Evolutionary conservation across 2,113 vertebrate species (phyloP), one percentile per base, ranked within the genome.

Genomic region (Laticauda laticaudata): DNA sequence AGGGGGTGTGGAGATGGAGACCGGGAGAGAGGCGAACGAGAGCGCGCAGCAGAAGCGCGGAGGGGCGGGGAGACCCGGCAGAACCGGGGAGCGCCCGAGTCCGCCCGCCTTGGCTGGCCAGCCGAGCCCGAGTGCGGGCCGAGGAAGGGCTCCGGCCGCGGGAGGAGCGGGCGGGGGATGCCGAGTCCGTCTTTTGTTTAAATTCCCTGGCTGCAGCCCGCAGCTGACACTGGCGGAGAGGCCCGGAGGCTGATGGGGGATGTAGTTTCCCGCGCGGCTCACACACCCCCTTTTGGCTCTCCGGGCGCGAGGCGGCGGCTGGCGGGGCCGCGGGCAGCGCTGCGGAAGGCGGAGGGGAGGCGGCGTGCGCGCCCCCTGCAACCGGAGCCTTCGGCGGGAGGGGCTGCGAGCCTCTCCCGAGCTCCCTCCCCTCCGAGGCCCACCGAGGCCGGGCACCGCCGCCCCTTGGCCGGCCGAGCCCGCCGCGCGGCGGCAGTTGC

Each of bases 161-260:
- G 23, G 69, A 7, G 53, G 21, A 15, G 53, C 90, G 18, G 59
- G 59, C 48, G 15, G 57, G n/a, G 9, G 57, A 7, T 3, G 43
- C 9, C 29, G 61, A 86, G 56, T 23, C 94, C 93, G 94, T 96
- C 96, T 95, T 96, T 96, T 96, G 96, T 96, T 94, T 95, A 75
- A 91, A 94, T 89, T 89, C 90, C 90, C 93, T 94, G 94, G 93
- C 93, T 93, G 95, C 95, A 92, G 92, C 94, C 86, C 87, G 92
- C 57, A 64, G 11, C 92, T 54, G 93, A 87, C 64, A 57, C 55
- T 48, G 90, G 11, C 90, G 86, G 26, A 69, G 69, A 45, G 91
- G 88, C 93, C 92, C 95, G 92, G 88, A 55, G 95, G 26, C 91
- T 95, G 96, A 51, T 85, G 95, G 96, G 95, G 87, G 61, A 93